phyloP scores from a whole-genome alignment of 2,113 vertebrate species.

The Lasiurus cinereus region DNA sequence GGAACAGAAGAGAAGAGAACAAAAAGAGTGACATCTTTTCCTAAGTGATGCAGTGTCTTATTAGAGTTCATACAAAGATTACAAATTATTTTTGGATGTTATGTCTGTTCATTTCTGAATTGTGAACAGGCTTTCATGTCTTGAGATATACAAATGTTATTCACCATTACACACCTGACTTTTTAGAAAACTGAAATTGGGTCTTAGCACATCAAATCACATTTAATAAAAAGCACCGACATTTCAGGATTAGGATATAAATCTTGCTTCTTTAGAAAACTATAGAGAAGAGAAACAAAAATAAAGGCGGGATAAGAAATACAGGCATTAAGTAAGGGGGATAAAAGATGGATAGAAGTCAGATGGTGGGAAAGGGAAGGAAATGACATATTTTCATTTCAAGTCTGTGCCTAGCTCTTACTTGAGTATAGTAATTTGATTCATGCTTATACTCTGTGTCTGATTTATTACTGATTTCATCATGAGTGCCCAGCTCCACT shows the following conservation, averaged over 20 bases:
- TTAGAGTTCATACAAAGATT: conserved; percentile 43
- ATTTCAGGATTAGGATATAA: conserved; percentile 40
- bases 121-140: neutral
- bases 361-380: conserved; percentile 67
- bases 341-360: conserved; percentile 69
- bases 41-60: conserved; percentile 50
- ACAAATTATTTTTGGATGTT: conserved; percentile 56
- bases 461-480: conserved; percentile 85
- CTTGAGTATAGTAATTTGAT: conserved; percentile 84
- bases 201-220: conserved; percentile 7
- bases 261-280: conserved; percentile 54
- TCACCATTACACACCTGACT: conserved; percentile 31
- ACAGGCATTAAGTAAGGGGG: conserved; percentile 59
- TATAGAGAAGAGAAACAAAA: conserved; percentile 46
- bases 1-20: neutral
- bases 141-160: conserved; percentile 49
- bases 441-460: conserved; percentile 83
- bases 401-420: conserved; percentile 74
- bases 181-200: neutral
- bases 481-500: conserved; percentile 78
- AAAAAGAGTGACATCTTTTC: neutral
- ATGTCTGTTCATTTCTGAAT: conserved; percentile 25
- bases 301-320: conserved; percentile 48
- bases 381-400: conserved; percentile 83
- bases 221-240: conserved; percentile 55